Conservation (phyloP, 1,140 invertebrate species). For the Phenacoccus solenopsis region DNA sequence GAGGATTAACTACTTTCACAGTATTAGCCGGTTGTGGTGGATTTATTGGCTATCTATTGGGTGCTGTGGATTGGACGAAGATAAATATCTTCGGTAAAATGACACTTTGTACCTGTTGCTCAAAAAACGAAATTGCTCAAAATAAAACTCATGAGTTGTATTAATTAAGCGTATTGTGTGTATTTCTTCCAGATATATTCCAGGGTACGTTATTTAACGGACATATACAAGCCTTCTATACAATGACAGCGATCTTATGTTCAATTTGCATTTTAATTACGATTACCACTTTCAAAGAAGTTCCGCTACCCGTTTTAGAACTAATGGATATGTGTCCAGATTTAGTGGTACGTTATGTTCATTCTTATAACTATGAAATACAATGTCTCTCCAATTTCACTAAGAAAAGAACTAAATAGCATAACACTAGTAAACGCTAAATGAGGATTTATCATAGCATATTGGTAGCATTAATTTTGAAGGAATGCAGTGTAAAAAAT, state of each 20-base stretch:
- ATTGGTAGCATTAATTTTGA: no score
- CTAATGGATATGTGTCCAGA: not conserved
- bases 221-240: conserved; percentile 81
- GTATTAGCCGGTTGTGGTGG: conserved; percentile 93
- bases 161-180: not conserved
- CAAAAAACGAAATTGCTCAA: no score
- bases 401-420: no score
- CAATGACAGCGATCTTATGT: conserved; percentile 75
- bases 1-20: conserved; percentile 86
- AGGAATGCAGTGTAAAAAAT: no score
- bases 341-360: not conserved
- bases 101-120: no score
- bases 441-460: no score
- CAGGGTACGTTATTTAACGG: conserved; percentile 35
- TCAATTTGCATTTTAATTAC: conserved; percentile 64
- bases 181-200: not conserved
- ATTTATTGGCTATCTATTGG: conserved; percentile 82
- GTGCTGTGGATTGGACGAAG: conserved; percentile 85
- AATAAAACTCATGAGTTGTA: not conserved
- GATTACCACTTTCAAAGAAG: conserved; percentile 75
- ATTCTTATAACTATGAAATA: no score
- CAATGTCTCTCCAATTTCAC: no score
- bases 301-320: conserved; percentile 49
- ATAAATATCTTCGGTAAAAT: conserved; percentile 46
- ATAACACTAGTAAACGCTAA: no score